Evolutionary conservation across 1,140 invertebrate genomes (phyloP), one percentile per base, ranked within the genome.

Genomic region (Eupeodes corollae): DNA sequence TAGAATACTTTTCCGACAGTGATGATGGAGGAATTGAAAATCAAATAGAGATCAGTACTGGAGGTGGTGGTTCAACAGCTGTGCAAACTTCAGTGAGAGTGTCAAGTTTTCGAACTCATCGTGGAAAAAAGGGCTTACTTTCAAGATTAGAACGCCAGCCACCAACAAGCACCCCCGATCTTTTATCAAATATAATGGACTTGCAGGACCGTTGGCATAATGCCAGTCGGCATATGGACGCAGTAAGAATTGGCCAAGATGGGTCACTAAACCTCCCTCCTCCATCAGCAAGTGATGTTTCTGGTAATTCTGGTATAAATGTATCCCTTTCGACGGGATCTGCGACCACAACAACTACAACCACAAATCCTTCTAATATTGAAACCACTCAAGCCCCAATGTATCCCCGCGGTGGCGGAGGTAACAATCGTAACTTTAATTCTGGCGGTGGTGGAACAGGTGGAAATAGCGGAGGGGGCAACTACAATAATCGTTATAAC

Each of bases 131-230:
- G 41, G 52, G 58, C 0, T 15, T 66, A 15, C 48, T 65, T 47
- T 1, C 21, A 38, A 12, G 44, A 42, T 32, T 33, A 34, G 1
- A n/a, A 32, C 15, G 30, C 18, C 9, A 16, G 38, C 19, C 3
- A 16, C 46, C 44, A 2, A 47, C 18, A 6, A 43, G 51, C 9
- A 32, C 46, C 9, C 49, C 59, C 13, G 82, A 88, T 66, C 55
- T 92, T 1, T 61, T 92, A 1, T 79, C 78, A 10, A 79, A 72
- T 50, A 91, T 92, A 49, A 71, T 92, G 53, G 75, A 78, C 43
- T 77, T 76, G 49, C 87, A 91, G 67, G 76, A 80, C 47, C 67
- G 81, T n/a, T 78, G 87, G 59, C 79, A 84, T 57, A 81, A 77
- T 30, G 61, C 63, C 1, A 47, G 55, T 6, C 56, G 62, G 5